Evolutionary conservation across 2,797 vertebrate species (phyloP), one percentile per base, ranked within the genome.

Genomic region (Cynodonichthys magdalenae): DNA sequence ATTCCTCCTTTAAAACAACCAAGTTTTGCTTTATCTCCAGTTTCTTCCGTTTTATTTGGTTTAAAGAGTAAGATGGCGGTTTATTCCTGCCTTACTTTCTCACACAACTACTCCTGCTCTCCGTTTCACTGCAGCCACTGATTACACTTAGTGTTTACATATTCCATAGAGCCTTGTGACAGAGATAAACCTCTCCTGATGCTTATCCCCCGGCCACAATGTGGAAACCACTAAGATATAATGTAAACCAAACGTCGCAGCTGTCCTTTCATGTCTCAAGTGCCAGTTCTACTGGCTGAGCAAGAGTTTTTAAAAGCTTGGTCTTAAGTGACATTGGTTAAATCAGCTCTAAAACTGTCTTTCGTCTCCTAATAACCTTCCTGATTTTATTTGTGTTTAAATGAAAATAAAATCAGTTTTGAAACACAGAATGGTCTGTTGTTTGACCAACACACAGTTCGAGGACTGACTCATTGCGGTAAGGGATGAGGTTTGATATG

Each of bases 121-220:
- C 74, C 66, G 79, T 86, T 84, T 66, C 74, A 64, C 78, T 82
- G 70, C 78, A 71, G 80, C 56, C 75, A 52, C 89, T 87, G 89
- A 93, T 92, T 92, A 86, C 84, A 74, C 76, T 50, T 71, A 68
- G 76, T 92, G 91, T 93, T 94, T 93, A 93, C 87, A 89, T 93
- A 90, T 89, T 91, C 87, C 80, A 90, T 86, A 90, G 90, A 92
- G 88, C 82, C 48, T 86, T 82, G 81, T 82, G 86, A 83, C 84
- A 87, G 79, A 92, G 92, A 94, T 92, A 94, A 94, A 91, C 71
- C 81, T 78, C 74, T 81, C 59, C 84, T 76, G 92, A 94, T 94
- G 86, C 89, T 93, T 93, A 94, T 94, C 92, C 90, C 70, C 77
- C 75, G 74, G 81, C 86, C 86, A 88, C 85, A 88, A 86, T 86